Evolutionary conservation across 2,888 invertebrate genomes (phyloP), one percentile per base, ranked within the genome.

Genomic region (Lasioglossum oenotherae): DNA sequence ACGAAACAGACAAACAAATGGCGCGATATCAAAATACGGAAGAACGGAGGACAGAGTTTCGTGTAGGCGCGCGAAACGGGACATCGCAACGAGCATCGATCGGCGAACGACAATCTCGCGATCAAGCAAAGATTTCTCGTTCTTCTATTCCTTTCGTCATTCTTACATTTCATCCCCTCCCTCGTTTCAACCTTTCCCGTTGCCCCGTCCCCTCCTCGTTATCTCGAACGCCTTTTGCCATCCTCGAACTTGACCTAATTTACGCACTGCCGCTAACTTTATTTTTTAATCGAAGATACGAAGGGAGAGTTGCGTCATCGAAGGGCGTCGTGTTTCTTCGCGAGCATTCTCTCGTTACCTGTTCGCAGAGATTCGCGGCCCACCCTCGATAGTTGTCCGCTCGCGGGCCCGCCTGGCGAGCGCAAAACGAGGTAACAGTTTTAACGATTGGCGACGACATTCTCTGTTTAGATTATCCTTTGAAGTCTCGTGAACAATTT

Each of bases 231-330:
- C 67, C 60, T 74, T 78, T 86, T 78, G 84, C 82, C 80, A 85
- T 85, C 80, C 85, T 81, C 67, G 38, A 74, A 81, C 78, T 79
- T 82, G 75, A 85, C 88, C 85, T 88, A 83, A 85, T 88, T 88
- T 83, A 78, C 74, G 80, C 88, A 88, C 88, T 88, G 88, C 88
- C 88, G 85, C 60, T 71, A 44, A 81, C 35, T 73, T 80, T 79
- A 71, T 82, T 75, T 69, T 74, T 69, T 53, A 83, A 72, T 78
- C 72, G 60, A n/a, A 57, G 46, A 73, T 60, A 64, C 27, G 19
- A 64, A 38, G 79, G 31, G 44, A 14, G 31, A 23, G n/a, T n/a
- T 27, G 46, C 67, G 67, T 69, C 53, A 27, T 71, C 71, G 71
- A 71, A 71, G 38, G 81, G 35, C 64, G 69, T 69, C 69, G 69